Evolutionary conservation across 1,140 invertebrate genomes (phyloP).

Genomic region (Cydia splendana): DNA sequence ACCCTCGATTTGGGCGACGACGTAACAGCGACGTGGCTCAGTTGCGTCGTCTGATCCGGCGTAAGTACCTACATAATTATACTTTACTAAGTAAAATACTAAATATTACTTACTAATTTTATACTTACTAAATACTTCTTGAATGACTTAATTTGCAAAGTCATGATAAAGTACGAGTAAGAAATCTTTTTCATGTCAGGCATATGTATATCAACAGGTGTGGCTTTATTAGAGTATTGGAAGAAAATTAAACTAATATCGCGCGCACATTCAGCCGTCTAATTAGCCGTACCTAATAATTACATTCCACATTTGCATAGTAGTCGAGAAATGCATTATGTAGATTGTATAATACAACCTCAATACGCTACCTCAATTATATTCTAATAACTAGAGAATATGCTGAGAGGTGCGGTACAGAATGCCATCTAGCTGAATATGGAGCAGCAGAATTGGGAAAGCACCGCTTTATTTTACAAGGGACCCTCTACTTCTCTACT

Average conservation of each 20-base stretch:
- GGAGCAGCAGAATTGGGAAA: neutral
- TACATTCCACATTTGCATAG: conserved; percentile 11
- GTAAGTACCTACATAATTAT: too few species aligned
- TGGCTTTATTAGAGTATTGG: neutral
- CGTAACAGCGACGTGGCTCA: too few species aligned
- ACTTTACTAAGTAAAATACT: too few species aligned
- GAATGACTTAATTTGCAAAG: too few species aligned
- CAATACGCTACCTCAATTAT: neutral
- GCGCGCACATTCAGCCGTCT: neutral
- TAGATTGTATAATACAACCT: neutral
- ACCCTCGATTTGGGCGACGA: too few species aligned
- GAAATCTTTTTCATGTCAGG: too few species aligned
- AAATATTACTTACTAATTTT: too few species aligned
- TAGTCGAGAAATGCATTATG: conserved; percentile 21
- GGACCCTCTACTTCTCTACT: too few species aligned
- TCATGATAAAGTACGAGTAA: too few species aligned
- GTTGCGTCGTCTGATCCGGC: too few species aligned
- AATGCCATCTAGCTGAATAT: neutral
- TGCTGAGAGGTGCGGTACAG: neutral
- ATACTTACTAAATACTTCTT: too few species aligned
- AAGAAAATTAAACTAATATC: neutral
- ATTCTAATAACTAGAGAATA: neutral
- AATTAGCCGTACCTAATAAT: neutral
- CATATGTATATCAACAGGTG: too few species aligned
- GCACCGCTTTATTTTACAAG: neutral